Conservation (phyloP, 2,113 vertebrate species). For the Hydropotes inermis region DNA sequence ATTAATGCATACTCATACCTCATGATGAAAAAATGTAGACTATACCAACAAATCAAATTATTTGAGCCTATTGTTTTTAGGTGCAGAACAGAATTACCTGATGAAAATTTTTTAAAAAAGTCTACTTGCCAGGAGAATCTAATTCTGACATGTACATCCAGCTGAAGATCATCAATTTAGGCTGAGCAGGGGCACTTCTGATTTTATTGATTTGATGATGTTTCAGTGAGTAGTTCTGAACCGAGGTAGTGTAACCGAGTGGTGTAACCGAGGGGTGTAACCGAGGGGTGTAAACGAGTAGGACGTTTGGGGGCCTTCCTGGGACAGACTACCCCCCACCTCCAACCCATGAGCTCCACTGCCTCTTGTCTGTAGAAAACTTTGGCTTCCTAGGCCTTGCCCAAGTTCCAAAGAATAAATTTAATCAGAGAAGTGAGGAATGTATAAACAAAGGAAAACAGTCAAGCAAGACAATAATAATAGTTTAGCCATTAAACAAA, state of each 20-base stretch:
- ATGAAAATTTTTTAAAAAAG: neutral
- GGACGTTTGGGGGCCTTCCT: neutral
- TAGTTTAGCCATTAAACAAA: neutral
- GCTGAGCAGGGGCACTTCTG: neutral
- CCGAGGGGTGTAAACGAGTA: accelerated
- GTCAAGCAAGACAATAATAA: neutral
- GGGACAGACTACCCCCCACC: neutral
- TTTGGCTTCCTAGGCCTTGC: neutral
- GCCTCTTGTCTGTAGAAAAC: neutral
- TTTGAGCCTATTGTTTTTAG: neutral
- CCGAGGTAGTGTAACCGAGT: too few relatives aligned
- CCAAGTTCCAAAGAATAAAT: neutral
- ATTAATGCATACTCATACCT: neutral
- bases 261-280: neutral
- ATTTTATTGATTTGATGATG: neutral
- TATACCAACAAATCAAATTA: neutral
- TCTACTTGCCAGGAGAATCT: neutral
- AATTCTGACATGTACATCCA: neutral
- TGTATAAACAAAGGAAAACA: neutral
- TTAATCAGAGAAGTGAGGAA: neutral
- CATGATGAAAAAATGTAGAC: neutral
- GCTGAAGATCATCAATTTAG: neutral
- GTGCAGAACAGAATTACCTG: neutral
- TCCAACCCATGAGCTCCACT: neutral
- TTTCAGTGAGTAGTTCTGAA: neutral